Conservation (phyloP, 2,113 vertebrate genomes). For the Lipophrys pholis region DNA sequence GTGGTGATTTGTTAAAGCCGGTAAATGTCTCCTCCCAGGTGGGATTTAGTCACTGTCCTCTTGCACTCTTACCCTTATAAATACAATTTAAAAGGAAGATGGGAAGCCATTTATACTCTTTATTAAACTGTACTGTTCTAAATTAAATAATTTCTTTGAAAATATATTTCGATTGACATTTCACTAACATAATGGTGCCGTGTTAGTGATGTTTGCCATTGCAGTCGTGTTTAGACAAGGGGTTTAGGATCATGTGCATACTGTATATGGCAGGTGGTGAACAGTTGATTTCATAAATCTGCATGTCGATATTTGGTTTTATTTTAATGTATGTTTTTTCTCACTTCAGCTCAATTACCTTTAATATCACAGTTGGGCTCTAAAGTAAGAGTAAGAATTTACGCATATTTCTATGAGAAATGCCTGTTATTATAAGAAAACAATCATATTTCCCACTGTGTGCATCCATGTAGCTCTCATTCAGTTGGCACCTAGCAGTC, state of each 20-base stretch:
- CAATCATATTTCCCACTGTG: constrained; percentile 12
- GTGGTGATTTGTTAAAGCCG: constrained; percentile 6
- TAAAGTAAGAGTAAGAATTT: neutral
- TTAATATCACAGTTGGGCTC: constrained; percentile 10
- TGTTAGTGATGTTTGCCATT: constrained; percentile 13
- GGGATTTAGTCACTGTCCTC: neutral
- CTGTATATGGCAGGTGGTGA: no score
- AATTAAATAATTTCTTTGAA: neutral
- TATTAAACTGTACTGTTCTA: constrained; percentile 2
- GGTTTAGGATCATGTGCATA: constrained; percentile 2
- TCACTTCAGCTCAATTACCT: neutral
- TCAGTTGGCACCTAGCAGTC: constrained; percentile 46
- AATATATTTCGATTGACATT: neutral
- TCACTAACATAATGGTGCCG: neutral
- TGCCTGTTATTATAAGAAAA: neutral
- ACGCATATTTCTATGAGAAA: constrained; percentile 2
- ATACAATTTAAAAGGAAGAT: constrained; percentile 20
- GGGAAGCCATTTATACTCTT: neutral
- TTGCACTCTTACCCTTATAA: constrained; percentile 2
- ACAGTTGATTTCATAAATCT: neutral
- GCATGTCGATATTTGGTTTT: neutral
- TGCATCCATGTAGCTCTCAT: constrained; percentile 20
- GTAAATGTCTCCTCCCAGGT: neutral
- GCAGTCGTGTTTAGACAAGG: neutral
- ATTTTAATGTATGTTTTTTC: neutral